Base-by-base conservation (phyloP, 2,888 invertebrate genomes). In the Neoascia interrupta region DNA sequence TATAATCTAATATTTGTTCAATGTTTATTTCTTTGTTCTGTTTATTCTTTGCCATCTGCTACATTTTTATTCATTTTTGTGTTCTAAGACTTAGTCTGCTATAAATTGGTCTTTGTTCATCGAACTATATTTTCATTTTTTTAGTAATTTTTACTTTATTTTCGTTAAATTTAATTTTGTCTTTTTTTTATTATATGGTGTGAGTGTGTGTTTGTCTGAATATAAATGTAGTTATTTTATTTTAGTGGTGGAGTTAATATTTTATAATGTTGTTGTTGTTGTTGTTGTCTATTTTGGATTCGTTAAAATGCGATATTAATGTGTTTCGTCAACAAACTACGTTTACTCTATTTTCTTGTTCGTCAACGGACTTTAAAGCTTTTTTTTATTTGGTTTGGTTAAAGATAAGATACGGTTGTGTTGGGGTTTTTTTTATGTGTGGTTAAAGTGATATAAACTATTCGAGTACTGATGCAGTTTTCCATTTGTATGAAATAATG, bases 21-120 rank as follows among this genome's bases (percentile, higher is more conserved):
- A 45, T 64, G 64, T 58, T 45, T 56, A 51, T 28, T 43, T 45
- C 2, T 61, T 60, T 66, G 10, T 36, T 76, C 69, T 61, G 18
- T 70, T 75, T 68, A 60, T 58, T 49, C 23, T 54, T 72, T 69
- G 68, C 64, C 60, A 37, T 66, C 79, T 79, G 45, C 68, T 72
- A 64, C n/a, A n/a, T 3, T 31, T 31, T 41, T 11, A 19, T 58
- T 51, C 37, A 28, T 11, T 37, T 54, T 63, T 80, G 51, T 68
- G 68, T 80, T 80, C 60, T 74, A 74, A 74, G 63, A 74, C 74
- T 74, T 74, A 80, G 63, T 80, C 80, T 74, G 80, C 74, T 80
- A 74, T 75, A 81, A 81, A 81, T 81, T 81, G 81, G 81, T 81
- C 74, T 74, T 74, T 81, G 69, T 81, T 81, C 70, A 54, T 75